Percentiles rank a stretch among this genome's conserved stretches.
These are phyloP conservation scores for Tolmerus cingulatus DNA, from an alignment of 2,888 invertebrate genomes.

Conservation along the genomic window DNA sequence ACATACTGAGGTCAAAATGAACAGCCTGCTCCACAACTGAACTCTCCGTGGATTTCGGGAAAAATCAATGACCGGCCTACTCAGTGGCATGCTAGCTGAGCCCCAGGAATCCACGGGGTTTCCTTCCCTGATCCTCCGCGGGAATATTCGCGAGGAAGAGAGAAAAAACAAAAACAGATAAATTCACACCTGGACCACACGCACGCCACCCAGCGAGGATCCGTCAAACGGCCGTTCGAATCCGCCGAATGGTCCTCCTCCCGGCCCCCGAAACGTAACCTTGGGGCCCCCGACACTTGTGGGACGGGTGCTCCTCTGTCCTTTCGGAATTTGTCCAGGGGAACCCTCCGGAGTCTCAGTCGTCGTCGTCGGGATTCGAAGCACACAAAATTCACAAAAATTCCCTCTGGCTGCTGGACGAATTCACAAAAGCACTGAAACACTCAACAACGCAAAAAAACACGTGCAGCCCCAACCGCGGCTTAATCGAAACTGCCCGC, in stretches of 20 bases:
- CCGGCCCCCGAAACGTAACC: neutral
- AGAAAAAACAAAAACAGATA: too few relatives aligned
- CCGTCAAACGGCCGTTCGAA: neutral
- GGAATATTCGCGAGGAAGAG: neutral
- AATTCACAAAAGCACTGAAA: neutral
- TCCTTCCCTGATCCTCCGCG: neutral
- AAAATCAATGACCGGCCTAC: constrained; percentile 7
- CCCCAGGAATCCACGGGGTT: neutral
- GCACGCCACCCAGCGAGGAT: neutral
- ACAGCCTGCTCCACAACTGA: neutral
- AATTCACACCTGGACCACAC: neutral
- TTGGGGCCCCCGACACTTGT: neutral
- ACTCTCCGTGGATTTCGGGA: neutral
- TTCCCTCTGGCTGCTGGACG: neutral
- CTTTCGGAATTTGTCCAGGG: neutral
- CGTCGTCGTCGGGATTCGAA: neutral
- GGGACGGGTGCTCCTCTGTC: neutral
- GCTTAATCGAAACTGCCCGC: neutral
- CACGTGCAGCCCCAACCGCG: neutral
- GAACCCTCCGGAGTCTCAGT: neutral
- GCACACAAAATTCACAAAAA: neutral
- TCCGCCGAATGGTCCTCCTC: neutral
- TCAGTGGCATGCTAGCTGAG: neutral
- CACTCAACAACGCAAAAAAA: neutral
- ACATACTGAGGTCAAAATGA: neutral